A percentile compares a stretch with the other conserved stretches of the same genome.
These are phyloP conservation scores for Drosophila kikkawai DNA, from an alignment of 1,140 invertebrate species.

Conservation along the genomic window DNA sequence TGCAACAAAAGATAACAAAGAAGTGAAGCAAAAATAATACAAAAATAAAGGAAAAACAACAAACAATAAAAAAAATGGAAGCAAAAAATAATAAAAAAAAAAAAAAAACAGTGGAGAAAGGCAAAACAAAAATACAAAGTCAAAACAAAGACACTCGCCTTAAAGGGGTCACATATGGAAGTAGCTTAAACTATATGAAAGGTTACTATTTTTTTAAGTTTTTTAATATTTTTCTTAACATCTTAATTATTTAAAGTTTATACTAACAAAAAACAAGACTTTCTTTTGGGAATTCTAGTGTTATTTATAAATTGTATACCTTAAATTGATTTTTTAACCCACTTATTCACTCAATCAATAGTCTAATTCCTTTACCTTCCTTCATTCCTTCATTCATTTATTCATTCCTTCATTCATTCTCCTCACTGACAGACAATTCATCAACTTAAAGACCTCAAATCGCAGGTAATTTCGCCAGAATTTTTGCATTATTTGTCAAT, in stretches of 20 bases:
- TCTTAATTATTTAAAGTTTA: background rate
- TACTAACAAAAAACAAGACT: no score
- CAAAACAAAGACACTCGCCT: conserved; percentile 13
- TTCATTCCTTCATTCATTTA: background rate
- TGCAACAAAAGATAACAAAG: conserved; percentile 76
- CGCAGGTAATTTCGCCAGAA: conserved; percentile 69
- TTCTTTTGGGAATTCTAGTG: no score
- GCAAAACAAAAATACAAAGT: conserved; percentile 13
- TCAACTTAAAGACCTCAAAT: conserved; percentile 53
- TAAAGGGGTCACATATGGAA: conserved; percentile 50
- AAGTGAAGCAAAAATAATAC: conserved; percentile 13
- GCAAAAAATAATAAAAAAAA: background rate
- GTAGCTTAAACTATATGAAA: background rate
- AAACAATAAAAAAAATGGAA: conserved; percentile 1
- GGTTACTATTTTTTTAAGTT: background rate
- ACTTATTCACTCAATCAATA: conserved; percentile 9
- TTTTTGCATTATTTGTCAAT: conserved; percentile 81
- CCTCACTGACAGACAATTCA: conserved; percentile 37
- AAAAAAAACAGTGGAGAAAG: background rate
- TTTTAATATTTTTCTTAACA: background rate
- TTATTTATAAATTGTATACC: background rate
- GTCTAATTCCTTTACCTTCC: conserved; percentile 15
- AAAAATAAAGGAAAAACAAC: background rate
- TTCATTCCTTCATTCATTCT: conserved; percentile 12
- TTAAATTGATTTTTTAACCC: conserved; percentile 3